A percentile compares a stretch with the other conserved stretches of the same genome.
phyloP scores from a whole-genome alignment of 2,113 vertebrate species.

The Syngnathus scovelli region DNA sequence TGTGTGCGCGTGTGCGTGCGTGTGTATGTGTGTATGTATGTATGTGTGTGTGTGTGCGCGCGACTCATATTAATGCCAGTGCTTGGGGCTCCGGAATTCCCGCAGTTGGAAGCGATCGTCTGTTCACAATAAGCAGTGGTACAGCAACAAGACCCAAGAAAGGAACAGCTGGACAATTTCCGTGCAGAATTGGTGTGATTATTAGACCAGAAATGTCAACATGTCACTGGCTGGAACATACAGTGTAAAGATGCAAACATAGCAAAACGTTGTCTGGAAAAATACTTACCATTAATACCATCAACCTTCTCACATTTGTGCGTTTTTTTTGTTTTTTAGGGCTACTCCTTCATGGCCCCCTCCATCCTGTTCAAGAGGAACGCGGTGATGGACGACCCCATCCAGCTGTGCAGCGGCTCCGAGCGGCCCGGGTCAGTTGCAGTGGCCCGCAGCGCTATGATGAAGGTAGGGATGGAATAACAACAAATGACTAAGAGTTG shows the following conservation, averaged over 20 bases:
- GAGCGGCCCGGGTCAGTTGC: conserved; percentile 83
- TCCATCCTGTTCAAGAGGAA: conserved; percentile 97
- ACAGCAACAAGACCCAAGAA: conserved; percentile 44
- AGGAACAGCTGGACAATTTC: conserved; percentile 67
- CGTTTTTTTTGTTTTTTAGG: conserved; percentile 60
- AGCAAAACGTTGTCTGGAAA: background rate
- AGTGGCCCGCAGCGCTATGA: conserved; percentile 93
- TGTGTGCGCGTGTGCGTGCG: background rate
- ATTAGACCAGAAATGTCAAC: conserved; percentile 3
- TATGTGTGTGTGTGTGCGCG: background rate
- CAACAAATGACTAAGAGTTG: no score
- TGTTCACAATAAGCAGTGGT: conserved; percentile 32
- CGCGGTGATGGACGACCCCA: conserved; percentile 83
- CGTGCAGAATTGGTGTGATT: conserved; percentile 41
- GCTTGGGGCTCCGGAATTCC: conserved; percentile 51
- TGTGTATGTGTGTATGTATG: conserved; percentile 45
- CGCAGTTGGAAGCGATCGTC: conserved; percentile 56
- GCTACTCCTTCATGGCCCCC: conserved; percentile 95
- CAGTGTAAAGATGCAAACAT: background rate
- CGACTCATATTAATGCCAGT: conserved; percentile 41
- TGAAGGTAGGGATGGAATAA: conserved; percentile 79
- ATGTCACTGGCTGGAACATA: background rate
- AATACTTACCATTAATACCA: background rate
- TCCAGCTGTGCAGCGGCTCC: conserved; percentile 79
- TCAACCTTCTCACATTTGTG: background rate